phyloP scores from a whole-genome alignment of 2,888 invertebrate genomes.

The Campoplex capitator region DNA sequence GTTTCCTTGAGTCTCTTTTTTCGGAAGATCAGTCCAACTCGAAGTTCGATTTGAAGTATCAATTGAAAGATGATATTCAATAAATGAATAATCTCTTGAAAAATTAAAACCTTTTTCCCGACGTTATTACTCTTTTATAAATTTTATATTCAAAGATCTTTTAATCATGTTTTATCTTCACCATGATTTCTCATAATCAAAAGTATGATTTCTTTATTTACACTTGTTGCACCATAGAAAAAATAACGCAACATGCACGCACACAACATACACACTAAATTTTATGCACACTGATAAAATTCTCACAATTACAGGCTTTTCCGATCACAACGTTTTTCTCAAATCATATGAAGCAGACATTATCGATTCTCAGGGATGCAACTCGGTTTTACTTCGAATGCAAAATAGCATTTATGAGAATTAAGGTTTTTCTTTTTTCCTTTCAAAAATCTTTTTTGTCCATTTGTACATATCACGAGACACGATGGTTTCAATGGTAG shows the following conservation, averaged over 20 bases:
- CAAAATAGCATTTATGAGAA: constrained; percentile 79
- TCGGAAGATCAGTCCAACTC: background rate
- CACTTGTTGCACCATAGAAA: background rate
- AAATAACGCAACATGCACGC: background rate
- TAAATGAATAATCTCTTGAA: no score
- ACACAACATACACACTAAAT: background rate
- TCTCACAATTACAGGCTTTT: constrained; percentile 79
- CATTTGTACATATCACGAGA: constrained; percentile 22
- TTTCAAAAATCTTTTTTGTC: constrained; percentile 22
- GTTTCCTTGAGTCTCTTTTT: background rate
- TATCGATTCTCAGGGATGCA: constrained; percentile 78
- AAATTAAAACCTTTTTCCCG: background rate
- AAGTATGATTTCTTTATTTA: background rate
- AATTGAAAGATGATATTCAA: no score
- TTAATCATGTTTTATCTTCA: no score
- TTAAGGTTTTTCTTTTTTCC: constrained; percentile 78
- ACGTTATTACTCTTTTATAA: background rate
- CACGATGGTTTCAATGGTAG: constrained; percentile 39
- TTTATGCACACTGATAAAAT: background rate
- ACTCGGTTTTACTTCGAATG: constrained; percentile 78
- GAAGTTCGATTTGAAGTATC: background rate
- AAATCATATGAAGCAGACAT: constrained; percentile 78
- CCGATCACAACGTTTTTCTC: constrained; percentile 78
- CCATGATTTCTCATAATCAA: background rate
- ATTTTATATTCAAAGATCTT: background rate